Evolutionary conservation across 2,113 vertebrate species (phyloP).

Genomic region (Mirza zaza): DNA sequence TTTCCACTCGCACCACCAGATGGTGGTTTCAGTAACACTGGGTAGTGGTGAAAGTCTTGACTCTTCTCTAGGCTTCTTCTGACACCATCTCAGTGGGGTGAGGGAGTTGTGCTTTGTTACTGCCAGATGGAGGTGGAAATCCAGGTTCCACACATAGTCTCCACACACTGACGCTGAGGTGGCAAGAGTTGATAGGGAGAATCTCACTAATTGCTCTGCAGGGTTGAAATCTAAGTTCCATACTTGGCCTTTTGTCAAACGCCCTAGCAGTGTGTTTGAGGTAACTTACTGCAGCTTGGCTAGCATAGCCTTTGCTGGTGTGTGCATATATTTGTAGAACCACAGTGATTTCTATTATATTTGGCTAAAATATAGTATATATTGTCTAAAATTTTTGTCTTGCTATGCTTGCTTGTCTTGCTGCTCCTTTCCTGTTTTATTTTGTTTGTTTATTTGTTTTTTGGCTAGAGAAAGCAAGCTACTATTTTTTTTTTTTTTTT

Average conservation of each 20-base stretch:
- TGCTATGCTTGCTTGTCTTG: no score
- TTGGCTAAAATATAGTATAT: neutral
- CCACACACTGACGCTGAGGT: neutral
- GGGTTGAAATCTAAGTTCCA: neutral
- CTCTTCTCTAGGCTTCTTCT: neutral
- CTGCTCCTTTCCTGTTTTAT: neutral
- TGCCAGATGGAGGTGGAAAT: neutral
- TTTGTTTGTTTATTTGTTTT: neutral
- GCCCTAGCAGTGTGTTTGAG: neutral
- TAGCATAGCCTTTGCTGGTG: neutral
- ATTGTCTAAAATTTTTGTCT: neutral
- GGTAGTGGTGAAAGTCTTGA: neutral
- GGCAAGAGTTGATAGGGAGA: neutral
- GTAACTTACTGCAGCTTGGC: neutral
- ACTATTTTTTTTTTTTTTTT: no score
- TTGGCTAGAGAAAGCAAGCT: neutral
- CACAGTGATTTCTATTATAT: neutral
- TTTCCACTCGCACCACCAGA: neutral
- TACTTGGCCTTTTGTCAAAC: neutral
- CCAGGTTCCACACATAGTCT: neutral
- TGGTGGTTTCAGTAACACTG: neutral
- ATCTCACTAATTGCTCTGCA: neutral
- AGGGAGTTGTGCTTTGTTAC: neutral
- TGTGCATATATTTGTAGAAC: no score
- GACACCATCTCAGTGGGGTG: neutral